phyloP scores from a whole-genome alignment of 2,888 invertebrate genomes.

The Pteria penguin region DNA sequence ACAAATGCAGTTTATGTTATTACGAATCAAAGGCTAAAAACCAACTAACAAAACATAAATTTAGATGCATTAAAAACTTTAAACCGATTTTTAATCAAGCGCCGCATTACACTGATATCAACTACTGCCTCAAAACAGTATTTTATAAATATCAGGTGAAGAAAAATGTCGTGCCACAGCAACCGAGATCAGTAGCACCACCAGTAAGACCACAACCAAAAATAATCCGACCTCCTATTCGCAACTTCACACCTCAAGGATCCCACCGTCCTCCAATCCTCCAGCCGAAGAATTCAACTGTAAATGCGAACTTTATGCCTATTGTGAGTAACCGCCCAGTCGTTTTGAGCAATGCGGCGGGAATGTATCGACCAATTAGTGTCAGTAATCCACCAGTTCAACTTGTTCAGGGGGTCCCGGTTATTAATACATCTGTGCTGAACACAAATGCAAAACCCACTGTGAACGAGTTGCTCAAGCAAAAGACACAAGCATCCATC shows the following conservation, averaged over 20 bases:
- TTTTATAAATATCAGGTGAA: slow-evolving; percentile 64
- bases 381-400: not conserved
- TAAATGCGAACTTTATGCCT: not conserved
- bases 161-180: slow-evolving; percentile 38
- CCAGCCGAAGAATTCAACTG: not conserved
- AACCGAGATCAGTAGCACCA: slow-evolving; percentile 25
- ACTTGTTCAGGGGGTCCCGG: not conserved
- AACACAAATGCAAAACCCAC: not conserved
- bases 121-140: slow-evolving; percentile 70
- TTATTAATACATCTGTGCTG: not conserved
- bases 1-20: slow-evolving; percentile 95
- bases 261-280: not conserved
- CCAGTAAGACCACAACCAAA: slow-evolving; percentile 19
- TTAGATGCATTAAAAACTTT: slow-evolving; percentile 93
- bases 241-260: not conserved
- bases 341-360: not conserved
- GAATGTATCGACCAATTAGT: not conserved
- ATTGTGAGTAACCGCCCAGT: not conserved
- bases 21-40: slow-evolving; percentile 96
- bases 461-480: slow-evolving; percentile 12
- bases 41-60: slow-evolving; percentile 91
- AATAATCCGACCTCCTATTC: slow-evolving; percentile 8
- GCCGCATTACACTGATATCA: slow-evolving; percentile 82
- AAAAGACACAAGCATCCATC: not conserved
- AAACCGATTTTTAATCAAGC: slow-evolving; percentile 91